Evolutionary conservation across 1,140 invertebrate species (phyloP).

Genomic region (Aleiodes sp.): DNA sequence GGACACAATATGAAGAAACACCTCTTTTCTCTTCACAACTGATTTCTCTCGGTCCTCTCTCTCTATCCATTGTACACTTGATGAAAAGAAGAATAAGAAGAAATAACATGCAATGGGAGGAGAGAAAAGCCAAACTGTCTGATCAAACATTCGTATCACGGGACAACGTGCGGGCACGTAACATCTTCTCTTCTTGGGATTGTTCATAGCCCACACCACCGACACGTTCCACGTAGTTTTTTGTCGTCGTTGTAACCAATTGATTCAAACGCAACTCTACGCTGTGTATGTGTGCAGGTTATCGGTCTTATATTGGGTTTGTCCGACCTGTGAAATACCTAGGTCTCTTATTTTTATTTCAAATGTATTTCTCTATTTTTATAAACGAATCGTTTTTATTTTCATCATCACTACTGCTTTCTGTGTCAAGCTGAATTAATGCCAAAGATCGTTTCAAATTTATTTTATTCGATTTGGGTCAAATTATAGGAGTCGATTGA

Average conservation of each 20-base stretch:
- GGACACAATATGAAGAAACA: background rate
- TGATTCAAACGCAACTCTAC: conserved; percentile 24
- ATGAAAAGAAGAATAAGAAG: too few relatives aligned
- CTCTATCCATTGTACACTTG: conserved; percentile 12
- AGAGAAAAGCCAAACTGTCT: conserved; percentile 7
- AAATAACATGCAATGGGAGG: conserved; percentile 2
- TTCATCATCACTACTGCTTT: background rate
- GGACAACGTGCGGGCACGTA: conserved; percentile 43
- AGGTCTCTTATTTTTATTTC: background rate
- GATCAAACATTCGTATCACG: conserved; percentile 45
- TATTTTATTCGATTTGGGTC: too few relatives aligned
- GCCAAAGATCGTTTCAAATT: too few relatives aligned
- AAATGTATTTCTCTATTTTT: background rate
- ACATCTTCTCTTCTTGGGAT: conserved; percentile 52
- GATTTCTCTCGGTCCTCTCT: background rate
- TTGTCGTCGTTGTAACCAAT: conserved; percentile 15
- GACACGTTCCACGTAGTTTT: conserved; percentile 19
- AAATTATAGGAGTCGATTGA: too few relatives aligned
- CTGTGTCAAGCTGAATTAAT: background rate
- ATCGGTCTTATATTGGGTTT: conserved; percentile 12
- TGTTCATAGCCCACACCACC: conserved; percentile 2
- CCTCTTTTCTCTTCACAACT: conserved; percentile 14
- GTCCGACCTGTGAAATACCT: background rate
- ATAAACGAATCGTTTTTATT: background rate
- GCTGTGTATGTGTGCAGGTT: conserved; percentile 31